A percentile compares a stretch with the other conserved stretches of the same genome.
Evolutionary conservation across 2,113 vertebrate species (phyloP).

Genomic region (Leptosomus discolor): DNA sequence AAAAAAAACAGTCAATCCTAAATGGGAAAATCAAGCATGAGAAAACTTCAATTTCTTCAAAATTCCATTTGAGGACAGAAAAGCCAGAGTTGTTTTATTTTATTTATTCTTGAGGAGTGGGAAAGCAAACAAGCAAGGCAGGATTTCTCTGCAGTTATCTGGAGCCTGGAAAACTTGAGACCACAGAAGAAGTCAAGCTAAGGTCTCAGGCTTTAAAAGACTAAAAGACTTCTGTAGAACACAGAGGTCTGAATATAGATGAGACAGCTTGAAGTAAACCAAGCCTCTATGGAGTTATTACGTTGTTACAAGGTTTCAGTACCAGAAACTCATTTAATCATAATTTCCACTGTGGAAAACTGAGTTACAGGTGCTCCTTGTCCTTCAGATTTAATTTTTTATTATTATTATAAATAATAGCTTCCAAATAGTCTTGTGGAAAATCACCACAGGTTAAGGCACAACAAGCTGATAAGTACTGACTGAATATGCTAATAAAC

Average conservation of each 20-base stretch:
- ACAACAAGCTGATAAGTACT: neutral
- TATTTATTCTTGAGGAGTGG: neutral
- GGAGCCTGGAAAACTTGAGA: neutral
- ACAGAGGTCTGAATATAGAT: neutral
- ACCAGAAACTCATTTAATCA: neutral
- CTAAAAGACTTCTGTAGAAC: neutral
- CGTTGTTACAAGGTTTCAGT: neutral
- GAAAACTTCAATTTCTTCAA: neutral
- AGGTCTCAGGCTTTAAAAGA: neutral
- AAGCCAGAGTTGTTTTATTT: neutral
- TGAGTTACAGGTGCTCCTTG: neutral
- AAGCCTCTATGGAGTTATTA: neutral
- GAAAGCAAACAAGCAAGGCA: neutral
- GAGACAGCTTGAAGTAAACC: neutral
- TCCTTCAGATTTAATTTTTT: neutral
- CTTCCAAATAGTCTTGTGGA: neutral
- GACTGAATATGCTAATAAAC: neutral
- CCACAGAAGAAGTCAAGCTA: neutral
- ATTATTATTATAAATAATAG: neutral
- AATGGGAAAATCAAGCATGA: neutral
- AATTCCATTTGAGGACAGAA: neutral
- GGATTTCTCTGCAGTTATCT: neutral
- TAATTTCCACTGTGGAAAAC: neutral
- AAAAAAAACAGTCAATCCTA: neutral
- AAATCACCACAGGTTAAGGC: neutral